phyloP scores from a whole-genome alignment of 2,113 vertebrate genomes.

The Neomonachus schauinslandi region DNA sequence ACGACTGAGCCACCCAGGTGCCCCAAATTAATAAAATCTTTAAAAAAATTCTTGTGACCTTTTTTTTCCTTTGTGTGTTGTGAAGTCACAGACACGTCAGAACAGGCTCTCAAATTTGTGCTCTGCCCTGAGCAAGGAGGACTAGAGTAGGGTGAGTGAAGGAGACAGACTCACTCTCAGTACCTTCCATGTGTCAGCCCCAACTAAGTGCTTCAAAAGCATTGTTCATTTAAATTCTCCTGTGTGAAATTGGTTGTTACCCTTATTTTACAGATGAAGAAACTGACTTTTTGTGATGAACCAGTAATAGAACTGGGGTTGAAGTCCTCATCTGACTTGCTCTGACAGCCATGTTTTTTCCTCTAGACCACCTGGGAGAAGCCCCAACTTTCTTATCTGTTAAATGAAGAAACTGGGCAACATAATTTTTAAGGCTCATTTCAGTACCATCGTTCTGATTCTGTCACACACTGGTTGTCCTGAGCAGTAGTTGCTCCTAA shows the following conservation, averaged over 20 bases:
- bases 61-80: neutral
- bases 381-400: neutral
- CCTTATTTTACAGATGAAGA: neutral
- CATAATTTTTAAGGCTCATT: neutral
- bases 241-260: neutral
- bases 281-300: neutral
- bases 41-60: neutral
- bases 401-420: conserved; percentile 38
- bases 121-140: neutral
- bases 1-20: too few species aligned
- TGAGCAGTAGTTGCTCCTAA: neutral
- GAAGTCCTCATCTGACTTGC: neutral
- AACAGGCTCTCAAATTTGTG: neutral
- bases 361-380: neutral
- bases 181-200: neutral
- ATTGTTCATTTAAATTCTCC: neutral
- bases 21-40: neutral
- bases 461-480: neutral
- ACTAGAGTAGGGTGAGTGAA: neutral
- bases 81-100: neutral
- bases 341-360: neutral
- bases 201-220: neutral
- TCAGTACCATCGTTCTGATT: neutral
- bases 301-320: neutral
- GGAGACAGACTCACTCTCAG: neutral